Evolutionary conservation across 2,113 vertebrate genomes (phyloP), one percentile per base, ranked within the genome.

Genomic region (Lepisosteus osseus): DNA sequence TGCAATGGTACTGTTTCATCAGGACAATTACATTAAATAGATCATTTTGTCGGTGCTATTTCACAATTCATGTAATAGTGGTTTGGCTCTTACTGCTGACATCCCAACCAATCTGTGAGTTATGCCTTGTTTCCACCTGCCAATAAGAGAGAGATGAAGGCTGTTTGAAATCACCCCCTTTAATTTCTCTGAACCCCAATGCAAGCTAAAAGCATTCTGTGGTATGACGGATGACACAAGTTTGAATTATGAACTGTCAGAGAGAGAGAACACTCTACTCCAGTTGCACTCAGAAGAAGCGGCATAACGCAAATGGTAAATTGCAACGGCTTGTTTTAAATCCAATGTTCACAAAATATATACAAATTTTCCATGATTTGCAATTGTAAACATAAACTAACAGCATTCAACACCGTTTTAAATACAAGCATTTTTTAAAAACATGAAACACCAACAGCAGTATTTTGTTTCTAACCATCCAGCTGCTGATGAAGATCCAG

Each of bases 201-300:
- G 15, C 69, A 8, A 41, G 41, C 15, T 42, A 45, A 64, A 62
- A 40, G 69, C 43, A 47, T 45, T 61, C n/a, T 55, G 70, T 45
- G 62, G 70, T 15, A 47, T 62, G 69, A 71, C 41, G 69, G 69
- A 71, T 61, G 57, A 59, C n/a, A 43, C 61, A 45, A 40, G 55
- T 8, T 7, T 71, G 70, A 71, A 61, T 71, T 71, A 71, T 71
- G 70, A 47, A 54, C 45, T 9, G 70, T 13, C 44, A 7, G 45
- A 54, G 69, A 62, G 69, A 63, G 61, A 62, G 69, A 29, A 57
- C 69, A 71, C 44, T 12, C 47, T 51, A 29, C 61, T 64, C 45
- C 44, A 40, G 69, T 70, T 61, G 70, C 51, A 71, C 70, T 55
- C 59, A 47, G 70, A 64, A 61, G 61, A 71, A 71, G 63, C 63